Evolutionary conservation across 35 echinoderm and acorn worm genomes (phyloP), one percentile per base, ranked within the genome.

Genomic region (Stichopus chloronotus): DNA sequence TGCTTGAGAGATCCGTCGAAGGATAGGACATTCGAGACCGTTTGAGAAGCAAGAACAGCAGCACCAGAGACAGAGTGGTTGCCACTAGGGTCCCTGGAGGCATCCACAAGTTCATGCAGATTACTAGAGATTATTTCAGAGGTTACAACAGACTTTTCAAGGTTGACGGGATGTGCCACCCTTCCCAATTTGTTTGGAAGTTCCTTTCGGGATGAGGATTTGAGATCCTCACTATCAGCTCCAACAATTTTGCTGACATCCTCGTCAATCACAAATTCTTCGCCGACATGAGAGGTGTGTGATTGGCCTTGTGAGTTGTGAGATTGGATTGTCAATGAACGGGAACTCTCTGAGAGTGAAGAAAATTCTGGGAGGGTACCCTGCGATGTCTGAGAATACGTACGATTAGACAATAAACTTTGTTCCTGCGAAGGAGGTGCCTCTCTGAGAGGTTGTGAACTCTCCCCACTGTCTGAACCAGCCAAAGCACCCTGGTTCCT

Each of bases 341-440:
- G 80, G 19, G 43, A 52, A 14, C 80, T 83, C n/a, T 55, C 80
- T 83, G 80, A 55, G 52, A 83, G 52, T 12, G 80, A 83, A 4
- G 53, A 83, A 55, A 83, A 83, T 12, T 56, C 80, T 4, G 80
- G 80, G 7, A 83, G 80, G 80, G 80, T 83, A 7, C 55, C 80
- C 55, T 83, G 25, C 5, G 80, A 55, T 17, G 80, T 83, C 53
- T 83, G 80, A 19, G 80, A 83, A 83, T 83, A 83, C 19, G 80
- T 83, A 83, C 43, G 80, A n/a, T 55, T 24, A 83, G 80, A 83
- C 55, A 56, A 83, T 7, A 3, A 43, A 43, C 19, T 52, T 9
- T 54, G 53, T 3, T 0, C 52, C 4, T 83, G 80, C 55, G 80
- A 83, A 13, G 78, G 22, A 14, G 43, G 25, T 43, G 20, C 11